These are phyloP conservation scores for Ennomos erosarius DNA, from an alignment of 2,888 invertebrate species.

Conservation along the genomic window DNA sequence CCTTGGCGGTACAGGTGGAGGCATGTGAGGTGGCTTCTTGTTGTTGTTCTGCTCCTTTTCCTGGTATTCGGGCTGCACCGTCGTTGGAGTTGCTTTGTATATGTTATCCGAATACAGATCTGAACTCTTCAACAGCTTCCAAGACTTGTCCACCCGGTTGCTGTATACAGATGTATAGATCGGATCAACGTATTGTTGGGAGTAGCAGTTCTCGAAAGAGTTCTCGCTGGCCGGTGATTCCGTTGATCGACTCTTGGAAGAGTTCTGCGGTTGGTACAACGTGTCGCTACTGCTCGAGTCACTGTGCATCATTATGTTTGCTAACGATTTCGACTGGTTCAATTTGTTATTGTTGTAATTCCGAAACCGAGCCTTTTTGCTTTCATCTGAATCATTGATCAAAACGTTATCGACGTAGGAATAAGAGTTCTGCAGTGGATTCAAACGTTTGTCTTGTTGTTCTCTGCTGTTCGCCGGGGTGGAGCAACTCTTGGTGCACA, in stretches of 20 bases:
- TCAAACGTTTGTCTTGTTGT: slow-evolving; percentile 64
- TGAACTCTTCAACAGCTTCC: slow-evolving; percentile 53
- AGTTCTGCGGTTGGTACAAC: slow-evolving; percentile 76
- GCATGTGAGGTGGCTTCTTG: slow-evolving; percentile 81
- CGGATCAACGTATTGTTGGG: slow-evolving; percentile 78
- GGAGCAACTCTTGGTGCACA: slow-evolving; percentile 74
- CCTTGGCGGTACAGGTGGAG: slow-evolving; percentile 86
- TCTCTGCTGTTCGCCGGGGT: slow-evolving; percentile 59
- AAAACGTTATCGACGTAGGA: slow-evolving; percentile 70
- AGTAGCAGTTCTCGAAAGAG: slow-evolving; percentile 76
- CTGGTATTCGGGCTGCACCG: slow-evolving; percentile 75
- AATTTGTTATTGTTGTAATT: slow-evolving; percentile 76
- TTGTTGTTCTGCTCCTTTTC: slow-evolving; percentile 65
- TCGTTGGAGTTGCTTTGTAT: slow-evolving; percentile 81
- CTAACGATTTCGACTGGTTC: slow-evolving; percentile 79
- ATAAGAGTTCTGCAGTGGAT: slow-evolving; percentile 71
- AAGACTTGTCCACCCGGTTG: slow-evolving; percentile 52
- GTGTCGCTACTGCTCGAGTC: slow-evolving; percentile 81
- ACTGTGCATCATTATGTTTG: slow-evolving; percentile 77
- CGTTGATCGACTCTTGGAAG: slow-evolving; percentile 74
- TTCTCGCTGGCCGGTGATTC: slow-evolving; percentile 80
- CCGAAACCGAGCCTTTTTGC: slow-evolving; percentile 68
- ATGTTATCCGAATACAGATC: slow-evolving; percentile 76
- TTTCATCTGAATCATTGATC: slow-evolving; percentile 64
- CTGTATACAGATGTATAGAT: slow-evolving; percentile 75